A percentile compares a stretch with the other conserved stretches of the same genome.
phyloP scores from a whole-genome alignment of 2,888 invertebrate genomes.

The Xanthia icteritia region DNA sequence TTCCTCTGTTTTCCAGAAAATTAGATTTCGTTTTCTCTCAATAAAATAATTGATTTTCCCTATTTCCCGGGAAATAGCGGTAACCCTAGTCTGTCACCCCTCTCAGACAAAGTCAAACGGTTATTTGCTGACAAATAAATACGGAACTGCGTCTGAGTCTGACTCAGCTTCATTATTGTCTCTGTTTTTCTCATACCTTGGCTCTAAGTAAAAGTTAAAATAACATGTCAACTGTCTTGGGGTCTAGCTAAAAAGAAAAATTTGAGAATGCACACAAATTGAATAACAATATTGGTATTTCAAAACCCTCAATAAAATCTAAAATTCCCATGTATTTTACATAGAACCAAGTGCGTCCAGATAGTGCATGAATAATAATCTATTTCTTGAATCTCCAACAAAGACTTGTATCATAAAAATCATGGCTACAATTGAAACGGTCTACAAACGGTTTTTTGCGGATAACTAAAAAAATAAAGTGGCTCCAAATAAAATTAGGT shows the following conservation, averaged over 20 bases:
- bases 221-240: not conserved
- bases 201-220: constrained; percentile 14
- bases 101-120: constrained; percentile 40
- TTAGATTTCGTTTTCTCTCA: not conserved
- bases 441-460: not conserved
- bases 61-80: not conserved
- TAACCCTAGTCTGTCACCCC: constrained; percentile 46
- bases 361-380: not conserved
- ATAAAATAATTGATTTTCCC: not conserved
- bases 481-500: not conserved
- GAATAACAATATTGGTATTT: not conserved
- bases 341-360: not conserved
- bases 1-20: not conserved
- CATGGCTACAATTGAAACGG: not conserved
- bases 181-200: constrained; percentile 14
- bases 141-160: constrained; percentile 34
- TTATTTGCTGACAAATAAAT: constrained; percentile 41
- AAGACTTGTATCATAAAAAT: not conserved
- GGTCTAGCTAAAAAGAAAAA: not conserved
- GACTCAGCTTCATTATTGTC: constrained; percentile 42
- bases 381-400: not conserved
- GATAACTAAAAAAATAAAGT: not conserved
- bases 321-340: not conserved
- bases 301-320: not conserved
- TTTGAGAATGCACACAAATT: not conserved